Evolutionary conservation across 2,113 vertebrate genomes (phyloP).

Genomic region (sheep (Ovis aries)): ARS-UI_Ramb_v3.0 NC_056057.1:24519001-24519500

Average conservation of each 20-base stretch:
- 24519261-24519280: background rate
- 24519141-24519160: background rate
- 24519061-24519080: slow-evolving; percentile 35
- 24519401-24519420: slow-evolving; percentile 60
- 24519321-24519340: background rate
- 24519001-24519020: background rate
- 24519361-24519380: background rate
- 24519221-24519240: background rate
- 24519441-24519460: slow-evolving; percentile 61
- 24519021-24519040: background rate
- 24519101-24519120: slow-evolving; percentile 9
- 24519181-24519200: background rate
- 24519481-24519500: slow-evolving; percentile 76
- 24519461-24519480: slow-evolving; percentile 73
- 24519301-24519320: background rate
- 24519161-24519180: background rate
- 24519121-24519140: slow-evolving; percentile 35
- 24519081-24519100: background rate
- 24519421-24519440: slow-evolving; percentile 69
- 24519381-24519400: slow-evolving; percentile 29
- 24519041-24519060: slow-evolving; percentile 18
- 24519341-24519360: background rate
- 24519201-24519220: background rate
- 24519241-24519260: background rate
- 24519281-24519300: background rate